Evolutionary conservation across 2,888 invertebrate genomes (phyloP), one percentile per base, ranked within the genome.

Genomic region (Aquatica leii): DNA sequence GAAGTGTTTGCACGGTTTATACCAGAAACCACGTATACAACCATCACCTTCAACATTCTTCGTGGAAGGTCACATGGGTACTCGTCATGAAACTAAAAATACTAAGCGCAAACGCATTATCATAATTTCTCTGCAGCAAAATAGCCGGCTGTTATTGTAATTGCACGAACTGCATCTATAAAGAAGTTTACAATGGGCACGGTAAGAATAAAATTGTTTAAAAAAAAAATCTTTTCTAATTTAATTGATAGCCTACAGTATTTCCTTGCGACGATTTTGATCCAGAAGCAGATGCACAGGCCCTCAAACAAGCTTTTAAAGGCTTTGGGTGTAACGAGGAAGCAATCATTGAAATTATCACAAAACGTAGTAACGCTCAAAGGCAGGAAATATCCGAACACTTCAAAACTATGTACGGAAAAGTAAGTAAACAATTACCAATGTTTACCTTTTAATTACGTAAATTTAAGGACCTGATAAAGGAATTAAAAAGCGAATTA

Each of bases 401-500:
- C 53, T 81, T 80, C 62, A 81, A 81, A 71, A 80, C 88, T 0
- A 84, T 88, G 82, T 92, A 87, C 79, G 92, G 92, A 70, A 88
- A 89, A 81, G 89, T 87, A 79, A 73, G 76, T 34, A 8, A 35
- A 15, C 6, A 4, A 3, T 1, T 20, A 17, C 18, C 20, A n/a
- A 2, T 5, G n/a, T 41, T 9, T 12, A 12, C 9, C 18, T 5
- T 14, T 17, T 5, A 20, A 20, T 9, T 20, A 18, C 20, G 11
- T 2, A 17, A 17, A 40, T 70, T 69, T 52, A 74, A 90, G 85
- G 92, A 92, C 76, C 83, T 95, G 20, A 86, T 93, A 50, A 89
- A 90, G 37, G 93, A 95, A 74, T 81, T 95, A 70, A 94, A 94
- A 81, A 92, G 94, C 71, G 97, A 97, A 80, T 86, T 95, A 24